Conservation (phyloP, 2,888 invertebrate genomes). For the Mycogona germanica region DNA sequence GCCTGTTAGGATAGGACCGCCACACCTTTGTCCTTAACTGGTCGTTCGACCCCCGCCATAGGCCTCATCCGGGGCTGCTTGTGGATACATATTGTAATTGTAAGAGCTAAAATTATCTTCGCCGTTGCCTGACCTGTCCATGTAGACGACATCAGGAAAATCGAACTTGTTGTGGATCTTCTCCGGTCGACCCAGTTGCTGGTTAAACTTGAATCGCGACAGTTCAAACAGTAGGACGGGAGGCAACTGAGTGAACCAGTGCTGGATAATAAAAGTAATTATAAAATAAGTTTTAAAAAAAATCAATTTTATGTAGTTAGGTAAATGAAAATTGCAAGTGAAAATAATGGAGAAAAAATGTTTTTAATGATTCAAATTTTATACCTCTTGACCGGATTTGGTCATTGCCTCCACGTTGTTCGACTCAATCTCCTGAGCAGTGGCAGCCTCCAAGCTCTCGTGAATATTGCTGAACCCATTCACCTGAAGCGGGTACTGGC, state of each 20-base stretch:
- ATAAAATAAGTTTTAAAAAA: conserved; percentile 8
- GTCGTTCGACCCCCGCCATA: too few species aligned
- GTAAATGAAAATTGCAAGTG: conserved; percentile 3
- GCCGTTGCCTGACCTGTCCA: conserved; percentile 35
- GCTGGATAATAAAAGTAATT: conserved; percentile 26
- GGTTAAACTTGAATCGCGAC: conserved; percentile 38
- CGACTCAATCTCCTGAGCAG: conserved; percentile 34
- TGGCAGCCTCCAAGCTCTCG: conserved; percentile 37
- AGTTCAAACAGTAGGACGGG: conserved; percentile 37
- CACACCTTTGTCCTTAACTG: too few species aligned
- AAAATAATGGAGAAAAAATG: background rate
- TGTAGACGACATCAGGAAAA: conserved; percentile 37
- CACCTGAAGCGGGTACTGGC: conserved; percentile 38
- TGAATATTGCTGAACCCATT: conserved; percentile 36
- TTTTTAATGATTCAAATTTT: background rate
- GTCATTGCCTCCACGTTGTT: conserved; percentile 29
- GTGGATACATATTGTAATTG: too few species aligned
- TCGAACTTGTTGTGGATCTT: conserved; percentile 39
- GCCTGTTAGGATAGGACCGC: too few species aligned
- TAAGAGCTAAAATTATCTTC: too few species aligned
- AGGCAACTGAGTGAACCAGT: conserved; percentile 38
- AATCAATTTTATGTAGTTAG: conserved; percentile 7
- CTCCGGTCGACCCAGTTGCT: conserved; percentile 35
- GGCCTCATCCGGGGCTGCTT: too few species aligned
- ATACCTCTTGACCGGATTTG: conserved; percentile 36